phyloP scores from a whole-genome alignment of 2,113 vertebrate genomes.

The Piliocolobus tephrosceles region DNA sequence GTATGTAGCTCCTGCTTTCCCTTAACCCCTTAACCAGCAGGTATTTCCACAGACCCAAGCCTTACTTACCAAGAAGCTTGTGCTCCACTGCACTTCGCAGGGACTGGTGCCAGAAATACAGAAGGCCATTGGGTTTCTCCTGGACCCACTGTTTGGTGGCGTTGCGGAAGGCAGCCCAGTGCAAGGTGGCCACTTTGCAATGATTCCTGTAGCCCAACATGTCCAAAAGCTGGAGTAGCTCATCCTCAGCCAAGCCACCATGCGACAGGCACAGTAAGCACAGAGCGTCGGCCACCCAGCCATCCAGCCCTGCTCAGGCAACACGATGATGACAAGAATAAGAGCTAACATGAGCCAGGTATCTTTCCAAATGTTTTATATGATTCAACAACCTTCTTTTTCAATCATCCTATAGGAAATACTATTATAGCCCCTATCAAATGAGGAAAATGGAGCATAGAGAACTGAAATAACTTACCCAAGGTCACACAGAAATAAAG shows the following conservation, averaged over 20 bases:
- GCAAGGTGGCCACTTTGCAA: conserved; percentile 18
- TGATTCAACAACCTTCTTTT: neutral
- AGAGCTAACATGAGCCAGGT: neutral
- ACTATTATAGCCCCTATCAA: neutral
- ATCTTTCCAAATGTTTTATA: neutral
- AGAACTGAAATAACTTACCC: neutral
- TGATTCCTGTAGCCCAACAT: conserved; percentile 56
- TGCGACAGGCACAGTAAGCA: conserved; percentile 52
- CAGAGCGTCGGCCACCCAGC: conserved; percentile 74
- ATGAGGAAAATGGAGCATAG: neutral
- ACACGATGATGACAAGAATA: accelerated
- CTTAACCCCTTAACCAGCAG: neutral
- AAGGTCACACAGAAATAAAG: neutral
- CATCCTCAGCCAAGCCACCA: conserved; percentile 39
- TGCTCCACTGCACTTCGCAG: conserved; percentile 45
- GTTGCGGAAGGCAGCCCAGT: conserved; percentile 74
- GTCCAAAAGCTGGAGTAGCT: conserved; percentile 61
- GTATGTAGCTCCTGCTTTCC: neutral
- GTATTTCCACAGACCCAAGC: accelerated
- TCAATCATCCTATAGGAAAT: neutral
- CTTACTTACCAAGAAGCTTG: conserved; percentile 75
- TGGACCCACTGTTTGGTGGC: conserved; percentile 67
- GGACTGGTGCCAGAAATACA: conserved; percentile 73
- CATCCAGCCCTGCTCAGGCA: conserved; percentile 38
- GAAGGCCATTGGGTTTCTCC: conserved; percentile 55